These are phyloP conservation scores for Drosophila kuntzei DNA, from an alignment of 2,888 invertebrate genomes.

Conservation along the genomic window DNA sequence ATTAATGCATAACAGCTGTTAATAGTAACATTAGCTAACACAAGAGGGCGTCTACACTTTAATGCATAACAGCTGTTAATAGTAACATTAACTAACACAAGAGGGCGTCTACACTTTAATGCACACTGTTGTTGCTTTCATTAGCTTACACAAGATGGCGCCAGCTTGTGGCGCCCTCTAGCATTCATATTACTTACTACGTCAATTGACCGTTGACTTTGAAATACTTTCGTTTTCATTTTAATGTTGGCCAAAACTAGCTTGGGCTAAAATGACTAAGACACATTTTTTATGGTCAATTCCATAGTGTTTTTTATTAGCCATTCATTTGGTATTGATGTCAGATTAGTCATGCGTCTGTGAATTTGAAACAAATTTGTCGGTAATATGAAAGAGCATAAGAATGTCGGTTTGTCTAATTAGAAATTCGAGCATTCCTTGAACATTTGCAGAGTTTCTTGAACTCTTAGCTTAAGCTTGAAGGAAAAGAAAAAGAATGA, in stretches of 20 bases:
- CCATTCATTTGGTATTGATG: slow-evolving; percentile 28
- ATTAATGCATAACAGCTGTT: slow-evolving; percentile 31
- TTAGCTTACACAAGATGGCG: slow-evolving; percentile 17
- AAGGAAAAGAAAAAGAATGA: slow-evolving; percentile 10
- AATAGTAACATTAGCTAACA: neutral
- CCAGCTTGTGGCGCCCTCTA: slow-evolving; percentile 9
- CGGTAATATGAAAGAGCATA: slow-evolving; percentile 45
- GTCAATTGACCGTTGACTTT: slow-evolving; percentile 4
- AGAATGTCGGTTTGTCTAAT: slow-evolving; percentile 51
- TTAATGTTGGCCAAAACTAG: slow-evolving; percentile 37
- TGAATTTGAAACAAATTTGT: slow-evolving; percentile 15
- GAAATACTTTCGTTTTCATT: slow-evolving; percentile 14
- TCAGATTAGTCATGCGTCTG: slow-evolving; percentile 37
- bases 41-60: slow-evolving; percentile 17
- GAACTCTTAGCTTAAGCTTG: slow-evolving; percentile 51
- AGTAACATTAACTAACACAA: neutral
- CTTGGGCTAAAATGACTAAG: slow-evolving; percentile 38
- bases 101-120: slow-evolving; percentile 17
- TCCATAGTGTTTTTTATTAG: slow-evolving; percentile 11
- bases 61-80: slow-evolving; percentile 27
- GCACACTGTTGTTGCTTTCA: neutral
- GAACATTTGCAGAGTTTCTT: slow-evolving; percentile 66
- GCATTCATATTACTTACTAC: neutral
- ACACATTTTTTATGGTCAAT: slow-evolving; percentile 16
- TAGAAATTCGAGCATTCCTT: slow-evolving; percentile 62